Evolutionary conservation across 2,888 invertebrate species (phyloP).

Genomic region (Frankliniella fusca): DNA sequence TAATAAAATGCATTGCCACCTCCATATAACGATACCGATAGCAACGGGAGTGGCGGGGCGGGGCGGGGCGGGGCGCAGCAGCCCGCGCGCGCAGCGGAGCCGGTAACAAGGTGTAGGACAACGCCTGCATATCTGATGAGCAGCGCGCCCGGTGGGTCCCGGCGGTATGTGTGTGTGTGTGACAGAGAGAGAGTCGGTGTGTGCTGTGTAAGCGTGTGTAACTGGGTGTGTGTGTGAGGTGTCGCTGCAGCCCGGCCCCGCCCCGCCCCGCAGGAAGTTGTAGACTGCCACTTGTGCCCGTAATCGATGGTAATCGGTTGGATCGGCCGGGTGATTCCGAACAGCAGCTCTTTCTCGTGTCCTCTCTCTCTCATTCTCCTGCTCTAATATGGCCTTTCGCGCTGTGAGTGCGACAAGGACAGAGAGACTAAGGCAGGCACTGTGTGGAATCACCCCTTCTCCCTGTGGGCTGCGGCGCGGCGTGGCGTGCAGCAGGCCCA

Average conservation of each 20-base stretch:
- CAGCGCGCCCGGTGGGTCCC: neutral
- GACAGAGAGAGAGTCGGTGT: too few species aligned
- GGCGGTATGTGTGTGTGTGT: too few species aligned
- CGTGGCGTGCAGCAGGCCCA: too few species aligned
- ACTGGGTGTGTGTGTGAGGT: too few species aligned
- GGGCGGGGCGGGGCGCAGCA: too few species aligned
- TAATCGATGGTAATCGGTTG: constrained; percentile 1
- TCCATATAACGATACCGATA: neutral
- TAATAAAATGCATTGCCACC: neutral
- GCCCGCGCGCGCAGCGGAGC: neutral
- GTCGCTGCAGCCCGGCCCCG: neutral
- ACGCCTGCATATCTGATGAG: constrained; percentile 3
- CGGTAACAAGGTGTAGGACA: constrained; percentile 6
- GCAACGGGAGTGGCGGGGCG: neutral
- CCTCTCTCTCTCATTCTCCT: too few species aligned
- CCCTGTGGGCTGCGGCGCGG: too few species aligned
- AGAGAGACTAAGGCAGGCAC: too few species aligned
- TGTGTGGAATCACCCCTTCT: too few species aligned
- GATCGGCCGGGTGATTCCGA: neutral
- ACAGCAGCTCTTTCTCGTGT: neutral
- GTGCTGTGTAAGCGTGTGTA: too few species aligned
- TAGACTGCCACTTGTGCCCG: neutral
- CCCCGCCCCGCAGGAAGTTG: neutral
- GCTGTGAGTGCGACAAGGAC: too few species aligned
- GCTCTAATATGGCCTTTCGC: too few species aligned